These are phyloP conservation scores for Melanotaenia maccullochi DNA, from an alignment of 2,797 vertebrate genomes.

Conservation along the genomic window DNA sequence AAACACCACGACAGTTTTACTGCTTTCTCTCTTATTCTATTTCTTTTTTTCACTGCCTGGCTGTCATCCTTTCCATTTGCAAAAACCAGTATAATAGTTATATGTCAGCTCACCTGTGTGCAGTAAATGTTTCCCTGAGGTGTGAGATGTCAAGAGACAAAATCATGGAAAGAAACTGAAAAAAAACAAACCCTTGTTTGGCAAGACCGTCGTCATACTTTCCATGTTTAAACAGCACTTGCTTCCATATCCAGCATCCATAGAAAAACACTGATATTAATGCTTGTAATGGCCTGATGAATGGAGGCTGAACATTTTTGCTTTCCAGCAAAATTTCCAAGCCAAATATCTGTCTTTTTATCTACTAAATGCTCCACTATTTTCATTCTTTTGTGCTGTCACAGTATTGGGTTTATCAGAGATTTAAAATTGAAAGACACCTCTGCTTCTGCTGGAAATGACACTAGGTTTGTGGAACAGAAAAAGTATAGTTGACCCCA, in stretches of 20 bases:
- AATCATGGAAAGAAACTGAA: neutral
- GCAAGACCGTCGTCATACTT: conserved; percentile 3
- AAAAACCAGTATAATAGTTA: conserved; percentile 63
- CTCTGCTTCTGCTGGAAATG: conserved; percentile 11
- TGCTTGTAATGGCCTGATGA: conserved; percentile 3
- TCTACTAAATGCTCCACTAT: neutral
- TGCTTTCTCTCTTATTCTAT: conserved; percentile 1
- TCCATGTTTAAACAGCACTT: neutral
- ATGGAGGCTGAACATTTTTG: neutral
- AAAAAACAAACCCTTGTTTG: neutral
- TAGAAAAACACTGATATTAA: neutral
- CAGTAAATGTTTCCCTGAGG: conserved; percentile 43
- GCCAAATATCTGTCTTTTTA: conserved; percentile 11
- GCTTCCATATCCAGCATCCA: neutral
- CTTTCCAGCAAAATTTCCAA: conserved; percentile 6
- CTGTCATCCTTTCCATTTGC: conserved; percentile 50
- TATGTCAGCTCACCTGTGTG: conserved; percentile 44
- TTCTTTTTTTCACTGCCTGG: neutral
- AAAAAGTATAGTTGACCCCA: neutral
- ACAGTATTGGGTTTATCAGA: conserved; percentile 1
- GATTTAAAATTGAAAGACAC: conserved; percentile 1
- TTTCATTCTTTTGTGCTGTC: conserved; percentile 1
- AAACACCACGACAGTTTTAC: conserved; percentile 3
- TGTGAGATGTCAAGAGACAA: conserved; percentile 38
- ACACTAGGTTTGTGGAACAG: neutral